Evolutionary conservation across 2,888 invertebrate species (phyloP), one percentile per base, ranked within the genome.

Genomic region (Hydriomena furcata): DNA sequence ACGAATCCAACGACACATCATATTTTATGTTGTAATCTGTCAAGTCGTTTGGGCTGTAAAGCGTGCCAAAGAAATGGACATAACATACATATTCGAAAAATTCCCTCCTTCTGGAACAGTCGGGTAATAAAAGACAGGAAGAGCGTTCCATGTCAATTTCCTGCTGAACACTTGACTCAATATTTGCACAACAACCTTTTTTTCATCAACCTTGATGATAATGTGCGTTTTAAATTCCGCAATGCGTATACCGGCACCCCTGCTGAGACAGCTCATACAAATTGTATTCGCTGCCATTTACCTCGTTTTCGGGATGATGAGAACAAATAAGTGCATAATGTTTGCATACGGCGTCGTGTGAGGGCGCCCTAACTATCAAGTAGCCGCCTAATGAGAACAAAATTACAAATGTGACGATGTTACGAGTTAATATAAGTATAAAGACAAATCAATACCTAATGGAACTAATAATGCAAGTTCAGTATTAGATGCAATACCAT

Each of bases 231-330:
- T 67, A 65, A 68, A 45, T 67, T 71, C 61, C 65, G 60, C 58
- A 55, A 50, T 46, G 55, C 60, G 63, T 65, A 59, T 53, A 53
- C 51, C 51, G 52, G 45, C 45, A 36, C 48, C 53, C 51, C 51
- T 69, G 81, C 79, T 83, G 82, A 79, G 66, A 68, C 68, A 73
- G 74, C 73, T 78, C 70, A 77, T 75, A 67, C 66, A 80, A 77
- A 79, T 78, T 74, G 68, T 69, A 79, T 73, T 58, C 61, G 38
- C 58, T 60, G 56, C 67, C 65, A 66, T 76, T 72, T 75, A 66
- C 71, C 63, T 69, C 62, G 72, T 70, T 69, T 62, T 71, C 60
- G 58, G 65, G 60, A 70, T 65, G 65, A 65, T 65, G 64, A 57
- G 51, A 61, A 58, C 61, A 62, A 68, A 63, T 61, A 62, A 48